Evolutionary conservation across 2,113 vertebrate species (phyloP), one percentile per base, ranked within the genome.

Genomic region (Chelonoidis abingdonii): DNA sequence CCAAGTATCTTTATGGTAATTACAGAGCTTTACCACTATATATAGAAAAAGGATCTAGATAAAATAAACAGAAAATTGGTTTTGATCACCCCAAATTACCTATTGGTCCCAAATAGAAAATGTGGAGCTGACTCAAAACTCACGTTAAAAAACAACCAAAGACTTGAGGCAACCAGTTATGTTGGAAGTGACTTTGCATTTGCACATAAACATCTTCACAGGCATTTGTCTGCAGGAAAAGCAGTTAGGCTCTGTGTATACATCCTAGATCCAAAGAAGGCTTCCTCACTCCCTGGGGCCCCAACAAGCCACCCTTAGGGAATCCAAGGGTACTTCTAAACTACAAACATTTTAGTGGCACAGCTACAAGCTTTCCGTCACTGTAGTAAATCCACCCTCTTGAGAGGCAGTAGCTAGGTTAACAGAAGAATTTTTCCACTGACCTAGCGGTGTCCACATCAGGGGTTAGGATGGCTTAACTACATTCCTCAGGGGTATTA

Each of bases 61-160:
- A 82, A 95, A 94, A 27, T 89, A 78, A 94, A 90, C 41, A 21
- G 87, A 50, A 97, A 89, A 95, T 47, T 94, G 57, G 89, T 35
- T 97, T 97, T 94, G 91, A 84, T 97, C 90, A 91, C 75, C 84
- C 76, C 90, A 96, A 92, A 65, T 93, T 93, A 83, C 91, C 96
- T 86, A 80, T 80, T 89, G 97, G 90, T 89, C 93, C 92, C 93
- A 92, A 97, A 94, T 21, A 88, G 93, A 88, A 89, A 92, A 84
- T 50, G 87, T 44, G 90, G 96, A 93, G 96, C 94, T 19, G 31
- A 93, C 95, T 97, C 89, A 94, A 89, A 93, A 72, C 86, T 85
- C n/a, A 31, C 91, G 35, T 78, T 10, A 59, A 47, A 93, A 52
- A 89, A n/a, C 84, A 83, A 84, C 65, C 86, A 83, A 81, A 38